These are phyloP conservation scores for Lutjanus argentimaculatus DNA, from an alignment of 2,797 vertebrate genomes.

Conservation along the genomic window DNA sequence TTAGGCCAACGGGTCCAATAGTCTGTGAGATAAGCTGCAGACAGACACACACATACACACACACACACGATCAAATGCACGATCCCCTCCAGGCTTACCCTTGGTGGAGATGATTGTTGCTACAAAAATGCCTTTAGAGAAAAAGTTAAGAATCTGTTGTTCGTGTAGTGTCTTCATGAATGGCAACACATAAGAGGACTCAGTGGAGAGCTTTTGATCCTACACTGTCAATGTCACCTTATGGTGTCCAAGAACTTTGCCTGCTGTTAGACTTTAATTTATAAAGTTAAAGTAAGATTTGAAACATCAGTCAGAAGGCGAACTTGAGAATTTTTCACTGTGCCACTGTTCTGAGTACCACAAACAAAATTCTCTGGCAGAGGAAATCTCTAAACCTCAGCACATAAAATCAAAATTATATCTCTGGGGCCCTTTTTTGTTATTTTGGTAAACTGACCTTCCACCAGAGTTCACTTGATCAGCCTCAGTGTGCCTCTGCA, in stretches of 20 bases:
- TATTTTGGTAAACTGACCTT: conserved; percentile 16
- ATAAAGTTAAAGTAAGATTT: background rate
- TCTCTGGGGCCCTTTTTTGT: conserved; percentile 2
- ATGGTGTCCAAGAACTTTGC: background rate
- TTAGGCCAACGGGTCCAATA: too few relatives aligned
- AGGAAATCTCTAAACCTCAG: background rate
- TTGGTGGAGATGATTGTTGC: background rate
- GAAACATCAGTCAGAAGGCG: background rate
- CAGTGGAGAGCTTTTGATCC: background rate
- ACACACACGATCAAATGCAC: too few relatives aligned
- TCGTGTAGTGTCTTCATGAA: background rate
- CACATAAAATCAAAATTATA: conserved; percentile 14
- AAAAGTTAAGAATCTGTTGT: background rate
- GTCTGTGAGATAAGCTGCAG: too few relatives aligned
- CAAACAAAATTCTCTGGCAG: background rate
- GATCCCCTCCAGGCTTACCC: too few relatives aligned
- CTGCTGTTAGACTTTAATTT: background rate
- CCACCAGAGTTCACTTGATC: conserved; percentile 41
- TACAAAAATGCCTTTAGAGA: background rate
- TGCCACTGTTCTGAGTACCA: background rate
- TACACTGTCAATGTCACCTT: background rate
- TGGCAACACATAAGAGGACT: background rate
- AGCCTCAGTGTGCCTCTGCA: conserved; percentile 8
- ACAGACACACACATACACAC: too few relatives aligned
- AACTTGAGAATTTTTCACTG: background rate